phyloP scores from a whole-genome alignment of 1,140 invertebrate species.

The Vanessa tameamea region DNA sequence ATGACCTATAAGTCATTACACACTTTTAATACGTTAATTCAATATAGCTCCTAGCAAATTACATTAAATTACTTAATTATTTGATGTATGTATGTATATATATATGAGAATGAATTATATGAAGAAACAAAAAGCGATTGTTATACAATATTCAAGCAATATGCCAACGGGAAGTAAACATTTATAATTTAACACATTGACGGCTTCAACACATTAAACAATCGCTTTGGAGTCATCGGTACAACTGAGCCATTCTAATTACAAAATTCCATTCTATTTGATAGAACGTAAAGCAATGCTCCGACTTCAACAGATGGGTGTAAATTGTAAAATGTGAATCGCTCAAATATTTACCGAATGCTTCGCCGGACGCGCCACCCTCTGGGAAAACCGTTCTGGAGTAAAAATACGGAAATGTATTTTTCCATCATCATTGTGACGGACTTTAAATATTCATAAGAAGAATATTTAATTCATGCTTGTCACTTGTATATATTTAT shows the following conservation, averaged over 20 bases:
- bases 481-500: neutral
- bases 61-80: too few relatives aligned
- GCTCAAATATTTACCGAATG: constrained; percentile 69
- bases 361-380: constrained; percentile 50
- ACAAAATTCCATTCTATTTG: constrained; percentile 59
- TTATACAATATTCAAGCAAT: too few relatives aligned
- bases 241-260: constrained; percentile 55
- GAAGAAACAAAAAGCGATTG: too few relatives aligned
- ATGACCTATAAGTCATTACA: too few relatives aligned
- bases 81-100: too few relatives aligned
- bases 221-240: neutral
- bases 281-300: constrained; percentile 54
- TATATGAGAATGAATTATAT: too few relatives aligned
- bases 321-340: constrained; percentile 71
- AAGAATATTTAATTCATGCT: neutral
- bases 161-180: neutral
- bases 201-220: neutral
- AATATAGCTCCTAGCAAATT: too few relatives aligned
- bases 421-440: neutral
- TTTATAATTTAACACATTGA: neutral
- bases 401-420: constrained; percentile 37
- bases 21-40: too few relatives aligned
- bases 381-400: constrained; percentile 28
- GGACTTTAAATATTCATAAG: neutral
- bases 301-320: constrained; percentile 51